A percentile compares a stretch with the other conserved stretches of the same genome.
These are phyloP conservation scores for cat (Felis catus) DNA, from an alignment of 2,113 vertebrate species.

Conservation along the genomic window DNA sequence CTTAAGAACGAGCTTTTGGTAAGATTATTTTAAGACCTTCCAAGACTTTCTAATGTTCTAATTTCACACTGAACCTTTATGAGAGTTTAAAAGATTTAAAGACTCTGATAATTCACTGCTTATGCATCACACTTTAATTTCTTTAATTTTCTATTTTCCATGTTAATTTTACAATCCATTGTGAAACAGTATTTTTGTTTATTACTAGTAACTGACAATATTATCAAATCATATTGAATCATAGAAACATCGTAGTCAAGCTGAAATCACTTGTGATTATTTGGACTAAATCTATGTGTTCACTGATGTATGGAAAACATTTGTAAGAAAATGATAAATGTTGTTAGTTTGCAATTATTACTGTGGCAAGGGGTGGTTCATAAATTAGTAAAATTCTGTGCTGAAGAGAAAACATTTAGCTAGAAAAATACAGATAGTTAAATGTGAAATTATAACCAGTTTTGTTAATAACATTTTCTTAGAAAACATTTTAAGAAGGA, in stretches of 20 bases:
- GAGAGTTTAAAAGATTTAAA: not conserved
- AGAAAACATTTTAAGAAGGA: not conserved
- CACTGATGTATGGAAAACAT: slow-evolving; percentile 32
- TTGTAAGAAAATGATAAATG: slow-evolving; percentile 17
- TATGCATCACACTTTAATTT: not conserved
- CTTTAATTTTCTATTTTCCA: not conserved
- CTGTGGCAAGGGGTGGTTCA: not conserved
- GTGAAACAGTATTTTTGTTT: not conserved
- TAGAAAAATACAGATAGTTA: not conserved
- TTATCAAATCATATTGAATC: not conserved
- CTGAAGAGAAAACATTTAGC: not conserved
- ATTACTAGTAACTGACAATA: slow-evolving; percentile 23
- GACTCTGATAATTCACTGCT: not conserved
- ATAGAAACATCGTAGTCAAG: not conserved
- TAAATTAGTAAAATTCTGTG: not conserved
- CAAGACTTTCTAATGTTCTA: not conserved
- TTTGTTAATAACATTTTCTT: not conserved
- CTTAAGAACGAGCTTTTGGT: not conserved
- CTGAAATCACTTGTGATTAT: slow-evolving; percentile 22
- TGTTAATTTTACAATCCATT: not conserved
- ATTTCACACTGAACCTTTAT: not conserved
- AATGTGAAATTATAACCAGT: not conserved
- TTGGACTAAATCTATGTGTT: slow-evolving; percentile 44
- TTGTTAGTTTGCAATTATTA: not conserved
- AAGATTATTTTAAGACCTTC: not conserved